Base-by-base conservation (phyloP, 1,140 invertebrate species). In the Thaumetopoea pityocampa region DNA sequence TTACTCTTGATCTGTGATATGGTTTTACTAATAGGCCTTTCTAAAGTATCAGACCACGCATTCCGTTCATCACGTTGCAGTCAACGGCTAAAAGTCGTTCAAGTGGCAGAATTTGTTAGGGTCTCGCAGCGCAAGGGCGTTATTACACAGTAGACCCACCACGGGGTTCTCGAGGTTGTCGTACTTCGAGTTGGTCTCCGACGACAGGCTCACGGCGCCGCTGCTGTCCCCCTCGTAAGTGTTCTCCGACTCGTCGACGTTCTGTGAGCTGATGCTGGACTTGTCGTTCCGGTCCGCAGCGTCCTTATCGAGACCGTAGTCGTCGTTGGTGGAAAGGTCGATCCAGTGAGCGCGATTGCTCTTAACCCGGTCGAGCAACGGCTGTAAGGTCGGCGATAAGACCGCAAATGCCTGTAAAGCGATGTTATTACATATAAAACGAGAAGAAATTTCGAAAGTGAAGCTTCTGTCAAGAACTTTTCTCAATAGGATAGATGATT, bases 291-390 rank as follows among this genome's bases (percentile, higher is more conserved):
- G 64, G 4, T 78, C 73, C 8, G 46, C 43, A 6, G 53, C 34
- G 4, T 67, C 62, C 29, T 71, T 67, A 5, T 78, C 71, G 12
- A 72, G 49, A 4, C 45, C 36, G 46, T 72, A 78, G 19, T 81
- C 74, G 62, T 79, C 86, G 52, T 84, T 86, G 44, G 89, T 87
- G 2, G 93, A 89, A 22, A 95, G 83, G 47, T 92, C 88, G 27
- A 94, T 84, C 96, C 96, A 98, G 54, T 95, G 90, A 8, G 88
- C 85, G 37, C 94, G 90, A 77, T 98, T 98, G 36, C 88, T 85
- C 28, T 89, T 85, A n/a, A 97, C 95, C 5, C 96, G 94, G 30
- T 95, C 91, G 0, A 95, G 87, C 62, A 98, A 84, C 4, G 95
- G 93, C 52, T 91, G 87, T 37, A 98, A 70, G 49, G 92, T 89